Percentiles rank a stretch among this genome's conserved stretches.
phyloP scores from a whole-genome alignment of 2,113 vertebrate genomes.

The Pithys albifrons region DNA sequence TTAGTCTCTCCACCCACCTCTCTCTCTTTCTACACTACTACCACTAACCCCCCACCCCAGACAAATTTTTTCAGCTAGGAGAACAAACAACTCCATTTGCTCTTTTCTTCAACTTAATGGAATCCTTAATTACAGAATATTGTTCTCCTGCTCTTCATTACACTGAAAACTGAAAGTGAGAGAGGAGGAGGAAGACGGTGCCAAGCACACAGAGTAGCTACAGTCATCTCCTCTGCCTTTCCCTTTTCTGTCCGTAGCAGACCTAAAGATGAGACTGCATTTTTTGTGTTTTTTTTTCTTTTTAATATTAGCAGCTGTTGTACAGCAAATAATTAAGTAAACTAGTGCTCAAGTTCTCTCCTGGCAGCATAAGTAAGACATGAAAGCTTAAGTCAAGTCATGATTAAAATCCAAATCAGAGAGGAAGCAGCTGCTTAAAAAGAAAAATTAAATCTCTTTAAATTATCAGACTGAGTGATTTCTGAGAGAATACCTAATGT shows the following conservation, averaged over 20 bases:
- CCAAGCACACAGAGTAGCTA: constrained; percentile 76
- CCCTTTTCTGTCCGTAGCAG: constrained; percentile 66
- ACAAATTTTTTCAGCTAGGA: constrained; percentile 86
- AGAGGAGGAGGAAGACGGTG: constrained; percentile 69
- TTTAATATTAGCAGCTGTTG: constrained; percentile 74
- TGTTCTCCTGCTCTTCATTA: constrained; percentile 93
- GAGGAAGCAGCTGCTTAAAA: constrained; percentile 45
- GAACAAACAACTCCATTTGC: constrained; percentile 99
- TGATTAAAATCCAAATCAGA: constrained; percentile 67
- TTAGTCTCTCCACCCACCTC: constrained; percentile 88
- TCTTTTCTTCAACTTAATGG: constrained; percentile 98
- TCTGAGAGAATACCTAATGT: constrained; percentile 17
- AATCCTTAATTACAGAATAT: constrained; percentile 99
- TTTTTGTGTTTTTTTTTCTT: constrained; percentile 40
- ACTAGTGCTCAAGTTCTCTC: constrained; percentile 72
- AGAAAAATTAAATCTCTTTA: background rate
- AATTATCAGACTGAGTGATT: constrained; percentile 9
- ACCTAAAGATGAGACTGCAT: constrained; percentile 77
- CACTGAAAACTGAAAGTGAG: constrained; percentile 79
- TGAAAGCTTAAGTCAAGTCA: constrained; percentile 67
- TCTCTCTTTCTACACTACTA: constrained; percentile 75
- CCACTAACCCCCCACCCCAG: constrained; percentile 76
- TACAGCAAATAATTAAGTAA: constrained; percentile 74
- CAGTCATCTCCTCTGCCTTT: constrained; percentile 67
- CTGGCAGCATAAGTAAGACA: constrained; percentile 69